These are phyloP conservation scores for Polypterus bichir DNA, from an alignment of 2,113 vertebrate species.

Conservation along the genomic window DNA sequence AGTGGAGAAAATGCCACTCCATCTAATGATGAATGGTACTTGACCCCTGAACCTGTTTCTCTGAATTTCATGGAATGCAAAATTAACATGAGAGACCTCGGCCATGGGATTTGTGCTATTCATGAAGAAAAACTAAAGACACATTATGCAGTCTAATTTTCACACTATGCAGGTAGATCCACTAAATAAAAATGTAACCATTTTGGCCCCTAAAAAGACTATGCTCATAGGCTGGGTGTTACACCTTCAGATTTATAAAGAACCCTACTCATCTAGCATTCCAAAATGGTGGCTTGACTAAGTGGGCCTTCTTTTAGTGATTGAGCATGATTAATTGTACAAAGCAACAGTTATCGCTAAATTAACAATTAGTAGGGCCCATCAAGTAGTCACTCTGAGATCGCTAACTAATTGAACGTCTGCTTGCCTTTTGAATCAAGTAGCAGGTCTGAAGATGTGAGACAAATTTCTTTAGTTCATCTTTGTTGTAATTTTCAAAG, in stretches of 20 bases:
- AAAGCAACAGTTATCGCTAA: constrained; percentile 76
- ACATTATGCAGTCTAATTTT: constrained; percentile 41
- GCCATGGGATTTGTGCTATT: constrained; percentile 43
- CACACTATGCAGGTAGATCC: constrained; percentile 46
- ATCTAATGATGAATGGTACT: constrained; percentile 94
- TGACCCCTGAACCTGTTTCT: constrained; percentile 71
- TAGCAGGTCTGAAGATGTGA: constrained; percentile 42
- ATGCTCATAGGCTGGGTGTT: constrained; percentile 40
- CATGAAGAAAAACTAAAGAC: constrained; percentile 38
- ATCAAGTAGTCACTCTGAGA: constrained; percentile 83
- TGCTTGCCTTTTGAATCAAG: constrained; percentile 77
- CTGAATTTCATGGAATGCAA: constrained; percentile 64
- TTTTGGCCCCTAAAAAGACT: constrained; percentile 57
- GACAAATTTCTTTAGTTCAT: constrained; percentile 29
- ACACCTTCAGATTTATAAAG: constrained; percentile 30
- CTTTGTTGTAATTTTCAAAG: no score
- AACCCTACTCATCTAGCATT: constrained; percentile 48
- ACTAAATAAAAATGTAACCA: constrained; percentile 62
- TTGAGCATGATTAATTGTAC: constrained; percentile 88
- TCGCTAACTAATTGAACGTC: constrained; percentile 84
- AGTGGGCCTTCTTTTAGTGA: constrained; percentile 62
- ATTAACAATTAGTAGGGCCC: constrained; percentile 87
- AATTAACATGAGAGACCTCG: constrained; percentile 63
- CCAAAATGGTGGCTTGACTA: constrained; percentile 59
- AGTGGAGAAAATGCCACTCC: constrained; percentile 91